These are phyloP conservation scores for Galago senegalensis DNA, from an alignment of 2,797 vertebrate species.

Conservation along the genomic window DNA sequence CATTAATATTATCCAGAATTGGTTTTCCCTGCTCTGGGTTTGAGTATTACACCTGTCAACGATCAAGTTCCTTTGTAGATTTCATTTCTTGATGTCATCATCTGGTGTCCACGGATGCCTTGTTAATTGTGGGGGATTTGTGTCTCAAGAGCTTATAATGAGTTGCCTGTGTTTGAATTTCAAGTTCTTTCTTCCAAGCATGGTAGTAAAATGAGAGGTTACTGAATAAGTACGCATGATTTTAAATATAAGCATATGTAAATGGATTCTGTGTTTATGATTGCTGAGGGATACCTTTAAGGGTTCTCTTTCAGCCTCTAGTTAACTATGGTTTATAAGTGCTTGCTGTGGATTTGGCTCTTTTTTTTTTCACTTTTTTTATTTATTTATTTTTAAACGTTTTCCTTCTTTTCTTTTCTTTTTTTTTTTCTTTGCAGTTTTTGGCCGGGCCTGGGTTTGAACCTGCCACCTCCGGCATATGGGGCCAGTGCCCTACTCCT, in stretches of 20 bases:
- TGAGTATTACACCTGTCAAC: neutral
- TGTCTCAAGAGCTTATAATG: constrained; percentile 54
- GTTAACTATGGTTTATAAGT: constrained; percentile 62
- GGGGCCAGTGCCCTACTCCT: too few species aligned
- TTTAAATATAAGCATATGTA: constrained; percentile 22
- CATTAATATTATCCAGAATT: neutral
- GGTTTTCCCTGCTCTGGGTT: constrained; percentile 28
- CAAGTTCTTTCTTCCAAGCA: constrained; percentile 59
- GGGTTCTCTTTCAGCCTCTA: constrained; percentile 58
- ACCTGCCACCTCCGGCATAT: too few species aligned
- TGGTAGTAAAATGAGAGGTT: constrained; percentile 50
- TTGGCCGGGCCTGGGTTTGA: too few species aligned
- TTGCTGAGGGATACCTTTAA: constrained; percentile 62
- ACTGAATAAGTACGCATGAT: constrained; percentile 32
- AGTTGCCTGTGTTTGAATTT: constrained; percentile 47
- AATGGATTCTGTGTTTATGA: constrained; percentile 61
- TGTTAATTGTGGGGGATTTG: constrained; percentile 37
- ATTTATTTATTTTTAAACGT: too few species aligned
- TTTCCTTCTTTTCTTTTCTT: too few species aligned
- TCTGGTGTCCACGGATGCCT: neutral
- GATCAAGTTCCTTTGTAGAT: constrained; percentile 33
- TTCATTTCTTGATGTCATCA: constrained; percentile 61
- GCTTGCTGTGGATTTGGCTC: constrained; percentile 18
- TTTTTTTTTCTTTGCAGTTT: too few species aligned
- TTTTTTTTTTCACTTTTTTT: too few species aligned